Percentiles rank a stretch among this genome's conserved stretches.
phyloP scores from a whole-genome alignment of 2,888 invertebrate species.

The Tipula confusa region DNA sequence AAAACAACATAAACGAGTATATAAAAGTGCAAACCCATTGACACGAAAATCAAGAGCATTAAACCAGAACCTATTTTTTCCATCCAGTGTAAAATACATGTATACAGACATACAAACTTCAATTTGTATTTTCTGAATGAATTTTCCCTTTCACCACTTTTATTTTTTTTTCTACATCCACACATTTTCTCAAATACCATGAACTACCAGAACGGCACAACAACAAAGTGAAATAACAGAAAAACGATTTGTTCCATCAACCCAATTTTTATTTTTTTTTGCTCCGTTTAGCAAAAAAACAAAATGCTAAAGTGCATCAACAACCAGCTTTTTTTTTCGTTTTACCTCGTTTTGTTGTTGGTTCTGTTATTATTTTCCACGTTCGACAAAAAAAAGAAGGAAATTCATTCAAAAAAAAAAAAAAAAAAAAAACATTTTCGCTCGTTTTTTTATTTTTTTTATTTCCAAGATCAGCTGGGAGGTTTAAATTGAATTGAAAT shows the following conservation, averaged over 20 bases:
- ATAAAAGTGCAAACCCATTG: constrained; percentile 1
- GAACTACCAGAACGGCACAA: not conserved
- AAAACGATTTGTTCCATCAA: constrained; percentile 30
- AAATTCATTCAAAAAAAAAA: not conserved
- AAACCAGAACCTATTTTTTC: not conserved
- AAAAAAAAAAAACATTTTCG: not conserved
- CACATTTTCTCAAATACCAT: constrained; percentile 25
- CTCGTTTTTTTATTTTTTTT: constrained; percentile 6
- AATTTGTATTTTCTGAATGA: constrained; percentile 7
- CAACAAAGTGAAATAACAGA: constrained; percentile 13
- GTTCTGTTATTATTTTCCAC: constrained; percentile 28
- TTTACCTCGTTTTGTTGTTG: not conserved
- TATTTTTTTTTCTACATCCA: not conserved
- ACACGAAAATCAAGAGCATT: constrained; percentile 20
- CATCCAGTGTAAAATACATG: not conserved
- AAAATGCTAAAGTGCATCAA: constrained; percentile 28
- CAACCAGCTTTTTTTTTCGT: constrained; percentile 14
- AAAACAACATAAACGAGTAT: not conserved
- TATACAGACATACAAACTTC: not conserved
- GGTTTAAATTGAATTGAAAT: constrained; percentile 29
- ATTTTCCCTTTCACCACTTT: constrained; percentile 20
- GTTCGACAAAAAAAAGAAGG: not conserved
- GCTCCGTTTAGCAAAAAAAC: not conserved
- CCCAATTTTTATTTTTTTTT: constrained; percentile 26
- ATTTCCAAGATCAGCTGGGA: constrained; percentile 25